Conservation (phyloP, 2,888 invertebrate genomes). For the Drosophila pegasa region DNA sequence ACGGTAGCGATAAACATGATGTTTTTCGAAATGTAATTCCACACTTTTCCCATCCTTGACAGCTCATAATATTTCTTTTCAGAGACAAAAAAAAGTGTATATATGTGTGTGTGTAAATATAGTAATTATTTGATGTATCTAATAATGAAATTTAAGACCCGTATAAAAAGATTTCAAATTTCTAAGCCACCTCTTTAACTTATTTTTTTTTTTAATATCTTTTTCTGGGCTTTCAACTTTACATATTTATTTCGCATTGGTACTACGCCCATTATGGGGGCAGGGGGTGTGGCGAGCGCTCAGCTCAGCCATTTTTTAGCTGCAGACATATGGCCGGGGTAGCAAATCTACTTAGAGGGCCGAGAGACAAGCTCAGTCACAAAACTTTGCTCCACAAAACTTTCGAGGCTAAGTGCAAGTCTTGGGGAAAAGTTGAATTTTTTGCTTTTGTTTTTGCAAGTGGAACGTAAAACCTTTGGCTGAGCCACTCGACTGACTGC, state of each 20-base stretch:
- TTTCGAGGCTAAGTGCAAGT: conserved; percentile 70
- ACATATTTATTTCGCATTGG: conserved; percentile 30
- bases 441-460: background rate
- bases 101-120: too few species aligned
- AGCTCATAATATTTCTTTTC: too few species aligned
- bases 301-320: conserved; percentile 23
- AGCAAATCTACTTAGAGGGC: conserved; percentile 68
- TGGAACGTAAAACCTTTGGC: conserved; percentile 40
- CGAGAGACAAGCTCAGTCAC: conserved; percentile 48
- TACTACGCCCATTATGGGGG: conserved; percentile 43
- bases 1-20: conserved; percentile 22
- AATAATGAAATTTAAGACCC: too few species aligned
- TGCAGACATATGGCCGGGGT: conserved; percentile 53
- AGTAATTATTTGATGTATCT: too few species aligned
- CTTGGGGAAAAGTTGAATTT: conserved; percentile 61
- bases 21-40: background rate
- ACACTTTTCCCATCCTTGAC: background rate
- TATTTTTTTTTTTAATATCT: too few species aligned
- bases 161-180: too few species aligned
- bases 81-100: too few species aligned
- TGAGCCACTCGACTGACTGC: conserved; percentile 28
- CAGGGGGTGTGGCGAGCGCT: conserved; percentile 4
- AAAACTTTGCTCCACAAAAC: conserved; percentile 60
- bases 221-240: background rate
- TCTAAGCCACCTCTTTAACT: too few species aligned